phyloP scores from a whole-genome alignment of 2,113 vertebrate genomes.

The Leptocoma aspasia region DNA sequence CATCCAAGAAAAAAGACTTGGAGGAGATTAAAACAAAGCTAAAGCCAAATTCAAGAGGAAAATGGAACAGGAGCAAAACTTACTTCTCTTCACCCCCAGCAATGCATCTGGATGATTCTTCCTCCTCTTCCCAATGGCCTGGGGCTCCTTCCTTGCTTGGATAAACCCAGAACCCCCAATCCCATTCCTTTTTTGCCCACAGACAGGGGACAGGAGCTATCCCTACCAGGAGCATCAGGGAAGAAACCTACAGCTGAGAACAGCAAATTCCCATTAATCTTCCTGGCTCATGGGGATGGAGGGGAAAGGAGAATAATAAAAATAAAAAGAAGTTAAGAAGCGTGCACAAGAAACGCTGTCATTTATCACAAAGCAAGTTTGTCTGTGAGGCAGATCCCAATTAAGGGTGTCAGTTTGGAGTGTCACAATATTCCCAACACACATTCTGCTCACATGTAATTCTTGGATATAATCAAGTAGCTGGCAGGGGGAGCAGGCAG shows the following conservation, averaged over 20 bases:
- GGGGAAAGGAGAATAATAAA: background rate
- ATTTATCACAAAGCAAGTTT: background rate
- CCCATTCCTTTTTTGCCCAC: background rate
- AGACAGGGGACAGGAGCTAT: background rate
- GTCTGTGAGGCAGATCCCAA: background rate
- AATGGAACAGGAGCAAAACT: background rate
- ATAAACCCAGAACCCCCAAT: accelerated
- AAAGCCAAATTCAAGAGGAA: background rate
- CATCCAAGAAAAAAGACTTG: background rate
- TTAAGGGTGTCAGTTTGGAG: background rate
- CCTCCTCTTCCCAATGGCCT: background rate
- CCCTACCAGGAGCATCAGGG: background rate
- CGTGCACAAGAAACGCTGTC: background rate
- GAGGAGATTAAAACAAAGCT: background rate
- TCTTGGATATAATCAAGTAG: background rate
- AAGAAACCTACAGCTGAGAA: background rate
- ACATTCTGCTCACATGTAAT: background rate
- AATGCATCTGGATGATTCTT: background rate
- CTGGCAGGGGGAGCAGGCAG: background rate
- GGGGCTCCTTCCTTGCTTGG: background rate
- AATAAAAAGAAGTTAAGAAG: background rate
- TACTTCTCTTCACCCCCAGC: background rate
- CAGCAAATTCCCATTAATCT: background rate
- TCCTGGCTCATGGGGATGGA: background rate
- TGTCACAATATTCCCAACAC: background rate